Base-by-base conservation (phyloP, 2,797 vertebrate genomes). In the Alectoris magna region DNA sequence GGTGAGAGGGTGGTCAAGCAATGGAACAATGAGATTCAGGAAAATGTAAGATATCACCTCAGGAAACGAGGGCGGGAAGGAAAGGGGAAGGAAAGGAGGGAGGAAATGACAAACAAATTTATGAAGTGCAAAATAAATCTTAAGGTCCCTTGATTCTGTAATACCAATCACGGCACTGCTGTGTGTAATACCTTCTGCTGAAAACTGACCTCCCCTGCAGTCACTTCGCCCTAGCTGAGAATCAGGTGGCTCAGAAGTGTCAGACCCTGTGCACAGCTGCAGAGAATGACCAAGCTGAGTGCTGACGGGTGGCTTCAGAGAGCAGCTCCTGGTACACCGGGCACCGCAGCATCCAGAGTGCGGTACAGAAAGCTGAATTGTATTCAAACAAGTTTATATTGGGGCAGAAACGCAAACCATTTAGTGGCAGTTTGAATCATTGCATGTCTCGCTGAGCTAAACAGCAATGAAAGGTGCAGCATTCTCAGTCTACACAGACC, bases 391-490 rank as follows among this genome's bases (percentile, higher is more conserved):
- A 38, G 46, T 81, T 84, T 31, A 53, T 79, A 60, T 26, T 22
- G 82, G 76, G 69, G 70, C 77, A 93, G 88, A 66, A 91, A 78
- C 0, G 4, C 38, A n/a, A 78, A 68, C 7, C 29, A 10, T 60
- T 43, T 36, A 27, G 11, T 4, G 0, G 64, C 0, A 0, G 41
- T 88, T 89, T 93, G 93, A 88, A 93, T 18, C 92, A 78, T 51
- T 38, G 85, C 39, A 23, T 11, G 79, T 82, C 71, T 56, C 29
- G 53, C 77, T 95, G 93, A 88, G 80, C 86, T 94, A 72, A 93
- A 92, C 91, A 88, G 77, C 85, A 26, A 1, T 63, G 83, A 90
- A 75, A 81, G 85, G 90, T 90, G 86, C 3, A 0, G 68, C 6
- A 1, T 29, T 82, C 68, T 23, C 81, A 93, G 90, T 36, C 90